Percentiles rank a stretch among this genome's conserved stretches.
These are phyloP conservation scores for Macrocentrus cingulum DNA, from an alignment of 1,140 invertebrate species.

Conservation along the genomic window DNA sequence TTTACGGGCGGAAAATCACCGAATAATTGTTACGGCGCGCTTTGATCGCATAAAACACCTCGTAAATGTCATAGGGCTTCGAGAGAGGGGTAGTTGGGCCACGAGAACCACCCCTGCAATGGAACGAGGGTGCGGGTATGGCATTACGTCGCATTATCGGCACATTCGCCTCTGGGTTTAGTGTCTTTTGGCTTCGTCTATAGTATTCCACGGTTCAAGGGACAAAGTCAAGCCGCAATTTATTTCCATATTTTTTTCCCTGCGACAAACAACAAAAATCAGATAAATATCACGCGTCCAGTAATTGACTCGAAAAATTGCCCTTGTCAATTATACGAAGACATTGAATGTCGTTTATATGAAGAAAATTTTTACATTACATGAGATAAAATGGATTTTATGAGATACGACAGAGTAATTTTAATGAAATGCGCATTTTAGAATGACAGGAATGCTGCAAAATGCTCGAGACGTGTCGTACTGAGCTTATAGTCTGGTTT, in stretches of 20 bases:
- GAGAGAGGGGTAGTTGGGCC: constrained; percentile 36
- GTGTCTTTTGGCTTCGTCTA: not conserved
- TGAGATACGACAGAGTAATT: constrained; percentile 22
- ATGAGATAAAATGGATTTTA: not conserved
- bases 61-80: constrained; percentile 54
- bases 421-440: constrained; percentile 52
- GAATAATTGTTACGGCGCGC: constrained; percentile 26
- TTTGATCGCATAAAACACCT: constrained; percentile 60
- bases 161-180: constrained; percentile 17
- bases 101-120: constrained; percentile 2
- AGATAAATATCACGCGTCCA: too few species aligned
- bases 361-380: not conserved
- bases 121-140: constrained; percentile 9
- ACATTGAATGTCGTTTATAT: too few species aligned
- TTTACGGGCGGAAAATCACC: constrained; percentile 27
- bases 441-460: constrained; percentile 48
- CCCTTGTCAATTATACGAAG: too few species aligned
- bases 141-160: constrained; percentile 43
- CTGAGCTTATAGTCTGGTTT: not conserved
- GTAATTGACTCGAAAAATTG: too few species aligned
- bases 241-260: too few species aligned
- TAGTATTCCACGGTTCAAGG: constrained; percentile 8
- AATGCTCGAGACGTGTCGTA: constrained; percentile 42
- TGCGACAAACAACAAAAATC: too few species aligned
- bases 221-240: not conserved